These are phyloP conservation scores for Poliocrania exsul DNA, from an alignment of 2,797 vertebrate species.

Conservation along the genomic window DNA sequence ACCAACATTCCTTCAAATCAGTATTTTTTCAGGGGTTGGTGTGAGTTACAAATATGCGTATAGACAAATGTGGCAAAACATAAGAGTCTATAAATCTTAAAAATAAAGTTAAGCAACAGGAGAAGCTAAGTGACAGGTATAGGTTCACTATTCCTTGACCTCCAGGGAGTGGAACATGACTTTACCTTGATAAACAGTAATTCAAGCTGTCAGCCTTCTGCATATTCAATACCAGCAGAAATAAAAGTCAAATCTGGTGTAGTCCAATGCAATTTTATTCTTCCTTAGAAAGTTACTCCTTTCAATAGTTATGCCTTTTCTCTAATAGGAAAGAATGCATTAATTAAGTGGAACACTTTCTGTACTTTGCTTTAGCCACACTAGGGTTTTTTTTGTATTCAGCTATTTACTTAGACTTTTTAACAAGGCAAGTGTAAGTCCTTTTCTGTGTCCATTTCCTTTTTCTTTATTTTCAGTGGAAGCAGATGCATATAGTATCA, in stretches of 20 bases:
- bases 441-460: not conserved
- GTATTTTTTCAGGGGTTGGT: not conserved
- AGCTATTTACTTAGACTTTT: not conserved
- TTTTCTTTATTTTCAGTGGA: constrained; percentile 7
- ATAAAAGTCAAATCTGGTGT: not conserved
- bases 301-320: not conserved
- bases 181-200: not conserved
- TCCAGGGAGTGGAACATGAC: not conserved
- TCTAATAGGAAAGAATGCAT: not conserved
- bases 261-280: not conserved
- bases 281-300: not conserved
- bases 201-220: not conserved
- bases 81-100: not conserved
- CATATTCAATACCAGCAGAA: not conserved
- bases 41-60: not conserved
- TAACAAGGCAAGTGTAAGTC: not conserved
- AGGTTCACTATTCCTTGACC: not conserved
- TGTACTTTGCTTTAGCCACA: not conserved
- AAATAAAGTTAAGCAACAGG: not conserved
- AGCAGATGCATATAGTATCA: not conserved
- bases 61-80: not conserved
- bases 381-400: not conserved
- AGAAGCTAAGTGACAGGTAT: not conserved
- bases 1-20: not conserved
- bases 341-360: not conserved